phyloP scores from a whole-genome alignment of 1,140 invertebrate species.

The Neodiprion lecontei region DNA sequence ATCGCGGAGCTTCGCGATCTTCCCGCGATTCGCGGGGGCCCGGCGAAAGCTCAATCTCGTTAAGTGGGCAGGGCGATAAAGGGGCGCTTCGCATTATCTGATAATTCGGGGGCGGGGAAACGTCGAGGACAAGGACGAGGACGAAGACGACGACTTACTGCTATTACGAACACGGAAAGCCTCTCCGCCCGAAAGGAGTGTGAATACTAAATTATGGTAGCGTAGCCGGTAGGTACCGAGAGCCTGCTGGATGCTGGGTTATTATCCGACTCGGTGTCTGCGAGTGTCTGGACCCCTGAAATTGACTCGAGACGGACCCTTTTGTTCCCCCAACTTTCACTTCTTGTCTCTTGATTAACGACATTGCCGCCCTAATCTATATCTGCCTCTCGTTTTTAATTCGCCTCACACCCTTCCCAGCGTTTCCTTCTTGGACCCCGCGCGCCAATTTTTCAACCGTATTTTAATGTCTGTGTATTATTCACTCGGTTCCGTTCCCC shows the following conservation, averaged over 20 bases:
- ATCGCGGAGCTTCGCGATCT: too few relatives aligned
- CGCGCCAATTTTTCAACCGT: too few relatives aligned
- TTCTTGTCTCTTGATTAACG: neutral
- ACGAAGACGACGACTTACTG: neutral
- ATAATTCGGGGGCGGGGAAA: neutral
- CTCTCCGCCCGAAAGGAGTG: slow-evolving; percentile 2
- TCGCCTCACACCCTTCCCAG: neutral
- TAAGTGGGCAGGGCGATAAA: slow-evolving; percentile 7
- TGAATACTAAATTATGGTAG: slow-evolving; percentile 5
- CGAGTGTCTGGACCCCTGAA: neutral
- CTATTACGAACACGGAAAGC: slow-evolving; percentile 7
- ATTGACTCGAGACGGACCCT: neutral
- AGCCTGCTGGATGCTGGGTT: neutral
- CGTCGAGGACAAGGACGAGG: neutral
- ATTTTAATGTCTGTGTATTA: too few relatives aligned
- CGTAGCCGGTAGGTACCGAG: neutral
- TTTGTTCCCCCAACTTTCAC: neutral
- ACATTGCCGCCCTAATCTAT: neutral
- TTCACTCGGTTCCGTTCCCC: too few relatives aligned
- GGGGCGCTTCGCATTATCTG: neutral
- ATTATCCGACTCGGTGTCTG: neutral
- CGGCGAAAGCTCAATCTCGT: neutral
- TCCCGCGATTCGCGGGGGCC: too few relatives aligned
- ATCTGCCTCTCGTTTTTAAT: neutral
- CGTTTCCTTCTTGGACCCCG: too few relatives aligned